Percentiles rank a stretch among this genome's conserved stretches.
Conservation (phyloP, 2,888 invertebrate species). For the Drosophila hamatofila region DNA sequence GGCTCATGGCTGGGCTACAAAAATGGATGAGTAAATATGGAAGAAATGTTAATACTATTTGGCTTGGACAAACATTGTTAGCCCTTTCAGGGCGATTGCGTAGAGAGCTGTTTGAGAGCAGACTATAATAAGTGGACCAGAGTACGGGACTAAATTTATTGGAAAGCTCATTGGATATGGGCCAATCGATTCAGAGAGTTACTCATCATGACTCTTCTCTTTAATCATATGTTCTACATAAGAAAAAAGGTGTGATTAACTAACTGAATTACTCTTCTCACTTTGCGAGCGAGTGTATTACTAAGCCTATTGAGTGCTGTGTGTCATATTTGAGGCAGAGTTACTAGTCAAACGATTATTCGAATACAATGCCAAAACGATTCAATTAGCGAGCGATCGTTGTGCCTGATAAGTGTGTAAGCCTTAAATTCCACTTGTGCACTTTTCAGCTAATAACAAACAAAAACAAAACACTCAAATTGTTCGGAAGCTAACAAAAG, state of each 20-base stretch:
- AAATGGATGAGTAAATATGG: conserved; percentile 5
- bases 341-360: neutral
- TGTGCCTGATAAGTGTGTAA: conserved; percentile 1
- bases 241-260: neutral
- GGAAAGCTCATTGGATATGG: neutral
- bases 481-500: neutral
- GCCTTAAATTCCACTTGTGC: conserved; percentile 18
- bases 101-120: neutral
- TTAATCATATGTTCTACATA: neutral
- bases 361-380: neutral
- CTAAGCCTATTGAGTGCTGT: neutral
- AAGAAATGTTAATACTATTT: conserved; percentile 1
- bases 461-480: conserved; percentile 20
- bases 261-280: neutral
- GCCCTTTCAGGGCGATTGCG: neutral
- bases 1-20: neutral
- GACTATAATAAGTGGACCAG: neutral
- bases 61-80: neutral
- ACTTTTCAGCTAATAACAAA: conserved; percentile 6
- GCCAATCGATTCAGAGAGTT: neutral
- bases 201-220: too few relatives aligned
- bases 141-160: neutral
- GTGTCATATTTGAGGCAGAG: neutral
- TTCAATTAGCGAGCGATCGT: conserved; percentile 6
- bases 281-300: neutral